A percentile compares a stretch with the other conserved stretches of the same genome.
Evolutionary conservation across 2,113 vertebrate species (phyloP).

Genomic region (Clarias gariepinus): DNA sequence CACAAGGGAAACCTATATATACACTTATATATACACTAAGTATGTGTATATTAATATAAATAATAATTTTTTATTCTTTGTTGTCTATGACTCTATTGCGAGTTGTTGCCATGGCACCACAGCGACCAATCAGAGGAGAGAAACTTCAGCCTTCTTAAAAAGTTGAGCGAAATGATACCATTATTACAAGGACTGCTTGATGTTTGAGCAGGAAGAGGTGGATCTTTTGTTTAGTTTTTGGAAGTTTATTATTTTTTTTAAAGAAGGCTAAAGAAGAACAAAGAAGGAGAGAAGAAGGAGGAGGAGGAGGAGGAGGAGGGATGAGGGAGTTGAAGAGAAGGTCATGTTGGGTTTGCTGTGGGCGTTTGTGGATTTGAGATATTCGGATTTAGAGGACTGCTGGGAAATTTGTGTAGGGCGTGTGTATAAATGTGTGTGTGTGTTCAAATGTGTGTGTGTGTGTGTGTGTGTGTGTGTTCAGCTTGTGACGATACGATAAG

Average conservation of each 20-base stretch:
- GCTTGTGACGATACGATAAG: not conserved
- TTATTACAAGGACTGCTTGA: not conserved
- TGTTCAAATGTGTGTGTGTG: conserved; percentile 25
- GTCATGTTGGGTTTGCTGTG: not conserved
- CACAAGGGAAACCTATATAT: no score
- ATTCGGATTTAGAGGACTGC: conserved; percentile 8
- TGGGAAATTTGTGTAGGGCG: not conserved
- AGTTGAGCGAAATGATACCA: not conserved
- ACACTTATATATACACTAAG: no score
- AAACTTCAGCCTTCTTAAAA: no score
- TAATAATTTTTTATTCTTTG: no score
- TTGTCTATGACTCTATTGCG: not conserved
- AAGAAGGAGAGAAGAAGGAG: not conserved
- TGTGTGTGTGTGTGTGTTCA: conserved; percentile 15
- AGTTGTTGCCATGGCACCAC: not conserved
- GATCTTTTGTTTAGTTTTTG: not conserved
- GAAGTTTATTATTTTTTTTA: not conserved
- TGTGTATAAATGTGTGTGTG: conserved; percentile 13
- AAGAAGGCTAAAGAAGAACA: not conserved
- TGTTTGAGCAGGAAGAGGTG: not conserved
- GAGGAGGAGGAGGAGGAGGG: not conserved
- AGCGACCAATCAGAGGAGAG: not conserved
- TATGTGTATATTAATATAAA: no score
- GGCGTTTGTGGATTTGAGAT: conserved; percentile 2
- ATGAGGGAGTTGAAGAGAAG: not conserved